A percentile compares a stretch with the other conserved stretches of the same genome.
Evolutionary conservation across 2,888 invertebrate genomes (phyloP).

Genomic region (Sarcophaga caerulescens): DNA sequence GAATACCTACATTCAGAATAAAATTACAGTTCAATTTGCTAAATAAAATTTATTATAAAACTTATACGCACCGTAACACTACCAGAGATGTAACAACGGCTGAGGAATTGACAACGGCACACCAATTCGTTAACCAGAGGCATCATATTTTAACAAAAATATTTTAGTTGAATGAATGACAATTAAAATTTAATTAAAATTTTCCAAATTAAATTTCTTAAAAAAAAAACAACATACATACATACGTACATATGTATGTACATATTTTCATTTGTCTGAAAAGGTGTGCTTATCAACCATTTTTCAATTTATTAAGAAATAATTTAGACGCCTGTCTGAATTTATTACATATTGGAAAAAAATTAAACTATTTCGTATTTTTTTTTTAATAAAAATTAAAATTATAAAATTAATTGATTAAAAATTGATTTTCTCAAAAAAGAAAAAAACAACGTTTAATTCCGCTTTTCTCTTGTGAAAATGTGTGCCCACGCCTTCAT

Average conservation of each 20-base stretch:
- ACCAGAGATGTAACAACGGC: not conserved
- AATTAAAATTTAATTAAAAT: not conserved
- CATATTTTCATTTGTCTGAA: not conserved
- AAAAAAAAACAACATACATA: not conserved
- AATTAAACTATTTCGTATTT: no score
- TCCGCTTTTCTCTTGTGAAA: no score
- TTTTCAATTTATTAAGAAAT: no score
- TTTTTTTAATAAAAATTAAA: no score
- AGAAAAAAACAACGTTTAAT: no score
- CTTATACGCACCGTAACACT: conserved; percentile 22
- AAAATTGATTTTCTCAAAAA: no score
- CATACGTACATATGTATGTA: no score
- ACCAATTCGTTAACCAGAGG: not conserved
- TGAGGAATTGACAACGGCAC: not conserved
- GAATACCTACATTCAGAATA: conserved; percentile 52
- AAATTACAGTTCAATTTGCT: conserved; percentile 14
- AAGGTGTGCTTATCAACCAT: conserved; percentile 7
- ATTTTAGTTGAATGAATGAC: not conserved
- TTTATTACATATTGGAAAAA: no score
- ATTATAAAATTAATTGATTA: no score
- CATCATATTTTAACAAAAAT: no score
- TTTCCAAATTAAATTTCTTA: not conserved
- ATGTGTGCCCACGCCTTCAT: no score
- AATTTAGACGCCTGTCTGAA: no score
- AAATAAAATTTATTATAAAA: not conserved